Percentiles rank a stretch among this genome's conserved stretches.
phyloP scores from a whole-genome alignment of 2,888 invertebrate species.

The Mesorhabditis sp. region DNA sequence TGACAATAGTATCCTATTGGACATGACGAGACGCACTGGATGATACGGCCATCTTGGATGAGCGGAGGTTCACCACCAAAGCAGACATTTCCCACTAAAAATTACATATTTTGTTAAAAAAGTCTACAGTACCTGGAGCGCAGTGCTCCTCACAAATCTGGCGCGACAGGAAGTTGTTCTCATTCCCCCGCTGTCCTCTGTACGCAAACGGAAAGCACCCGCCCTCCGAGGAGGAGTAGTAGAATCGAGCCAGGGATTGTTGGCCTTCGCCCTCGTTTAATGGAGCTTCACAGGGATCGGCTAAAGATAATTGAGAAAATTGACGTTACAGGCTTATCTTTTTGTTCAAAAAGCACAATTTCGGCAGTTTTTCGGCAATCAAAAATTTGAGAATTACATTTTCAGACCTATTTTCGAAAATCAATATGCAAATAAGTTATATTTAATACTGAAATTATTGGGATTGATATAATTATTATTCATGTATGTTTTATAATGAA shows the following conservation, averaged over 20 bases:
- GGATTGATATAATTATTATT: too few relatives aligned
- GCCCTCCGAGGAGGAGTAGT: conserved; percentile 35
- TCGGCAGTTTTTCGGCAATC: background rate
- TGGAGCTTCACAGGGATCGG: conserved; percentile 36
- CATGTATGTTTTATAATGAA: background rate
- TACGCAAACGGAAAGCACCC: conserved; percentile 38
- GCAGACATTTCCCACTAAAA: conserved; percentile 42
- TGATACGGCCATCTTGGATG: conserved; percentile 23
- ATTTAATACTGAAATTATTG: too few relatives aligned
- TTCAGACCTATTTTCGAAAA: too few relatives aligned
- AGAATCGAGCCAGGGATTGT: conserved; percentile 36
- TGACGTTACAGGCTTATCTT: too few relatives aligned
- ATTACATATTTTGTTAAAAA: background rate
- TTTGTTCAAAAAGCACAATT: background rate
- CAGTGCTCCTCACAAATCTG: conserved; percentile 45
- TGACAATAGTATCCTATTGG: conserved; percentile 52
- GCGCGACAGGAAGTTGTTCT: conserved; percentile 54
- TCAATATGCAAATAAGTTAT: too few relatives aligned
- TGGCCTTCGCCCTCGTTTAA: conserved; percentile 35
- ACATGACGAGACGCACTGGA: conserved; percentile 40
- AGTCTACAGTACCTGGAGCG: conserved; percentile 34
- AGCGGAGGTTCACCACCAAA: conserved; percentile 40
- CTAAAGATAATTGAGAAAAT: conserved; percentile 17
- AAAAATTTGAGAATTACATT: background rate
- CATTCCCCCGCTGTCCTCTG: conserved; percentile 36